Evolutionary conservation across 37 sponge, comb jelly and placozoan genomes (phyloP).

Genomic region (Bolinopsis microptera): DNA sequence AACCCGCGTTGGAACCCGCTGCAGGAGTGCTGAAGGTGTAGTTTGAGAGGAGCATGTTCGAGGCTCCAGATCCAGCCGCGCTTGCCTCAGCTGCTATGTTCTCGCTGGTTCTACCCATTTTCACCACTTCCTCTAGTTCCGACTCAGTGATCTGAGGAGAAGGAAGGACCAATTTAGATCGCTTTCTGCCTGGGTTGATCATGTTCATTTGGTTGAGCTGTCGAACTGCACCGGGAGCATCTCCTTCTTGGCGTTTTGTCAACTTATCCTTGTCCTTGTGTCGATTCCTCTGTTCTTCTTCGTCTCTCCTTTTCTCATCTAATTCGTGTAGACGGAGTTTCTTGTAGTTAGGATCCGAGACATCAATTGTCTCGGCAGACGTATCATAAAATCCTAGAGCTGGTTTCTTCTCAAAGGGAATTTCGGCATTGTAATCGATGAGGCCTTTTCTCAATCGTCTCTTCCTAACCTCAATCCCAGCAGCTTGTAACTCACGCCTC

Average conservation of each 20-base stretch:
- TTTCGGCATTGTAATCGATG: conserved; percentile 88
- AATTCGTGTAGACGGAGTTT: conserved; percentile 80
- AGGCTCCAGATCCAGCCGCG: conserved; percentile 71
- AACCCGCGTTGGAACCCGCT: conserved; percentile 14
- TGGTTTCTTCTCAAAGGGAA: conserved; percentile 97
- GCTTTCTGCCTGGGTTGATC: conserved; percentile 71
- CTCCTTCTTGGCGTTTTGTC: conserved; percentile 81
- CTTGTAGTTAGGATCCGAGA: conserved; percentile 70
- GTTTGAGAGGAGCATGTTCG: conserved; percentile 83
- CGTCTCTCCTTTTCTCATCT: conserved; percentile 79
- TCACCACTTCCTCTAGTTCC: conserved; percentile 92
- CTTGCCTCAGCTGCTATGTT: conserved; percentile 67
- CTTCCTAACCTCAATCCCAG: conserved; percentile 83
- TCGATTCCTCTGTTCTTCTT: conserved; percentile 82
- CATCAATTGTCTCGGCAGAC: conserved; percentile 71
- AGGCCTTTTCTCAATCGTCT: conserved; percentile 61
- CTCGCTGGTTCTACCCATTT: conserved; percentile 84
- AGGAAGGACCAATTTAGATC: conserved; percentile 94
- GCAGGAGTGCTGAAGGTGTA: conserved; percentile 85
- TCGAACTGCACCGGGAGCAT: conserved; percentile 79
- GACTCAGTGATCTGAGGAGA: conserved; percentile 93
- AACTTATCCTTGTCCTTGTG: conserved; percentile 85
- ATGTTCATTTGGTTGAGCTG: conserved; percentile 78
- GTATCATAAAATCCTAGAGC: conserved; percentile 93
- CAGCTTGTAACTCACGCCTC: conserved; percentile 90